Conservation (phyloP, 2,113 vertebrate species). For the Eulemur rufifrons region DNA sequence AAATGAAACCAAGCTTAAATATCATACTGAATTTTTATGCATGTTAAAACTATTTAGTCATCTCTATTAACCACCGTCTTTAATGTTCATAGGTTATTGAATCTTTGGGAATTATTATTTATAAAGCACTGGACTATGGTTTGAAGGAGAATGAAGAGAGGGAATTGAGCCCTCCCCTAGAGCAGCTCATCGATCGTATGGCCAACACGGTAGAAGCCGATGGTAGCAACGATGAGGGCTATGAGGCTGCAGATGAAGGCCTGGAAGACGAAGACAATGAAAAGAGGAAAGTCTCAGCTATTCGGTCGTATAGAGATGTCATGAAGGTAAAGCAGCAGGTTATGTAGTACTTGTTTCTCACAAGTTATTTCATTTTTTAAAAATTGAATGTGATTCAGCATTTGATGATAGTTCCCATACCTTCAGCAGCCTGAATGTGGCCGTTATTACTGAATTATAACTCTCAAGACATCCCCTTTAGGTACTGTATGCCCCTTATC, state of each 20-base stretch:
- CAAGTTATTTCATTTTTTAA: neutral
- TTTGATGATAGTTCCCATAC: neutral
- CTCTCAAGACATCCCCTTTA: neutral
- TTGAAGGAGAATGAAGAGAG: constrained; percentile 97
- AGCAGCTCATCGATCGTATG: constrained; percentile 97
- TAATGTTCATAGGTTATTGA: constrained; percentile 90
- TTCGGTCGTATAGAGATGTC: constrained; percentile 92
- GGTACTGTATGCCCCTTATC: neutral
- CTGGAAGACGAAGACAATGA: constrained; percentile 87
- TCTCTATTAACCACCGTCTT: constrained; percentile 11
- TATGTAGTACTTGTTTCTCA: neutral
- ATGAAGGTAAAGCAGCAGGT: constrained; percentile 89
- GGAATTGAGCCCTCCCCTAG: constrained; percentile 95
- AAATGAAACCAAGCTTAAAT: neutral
- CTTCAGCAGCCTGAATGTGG: neutral
- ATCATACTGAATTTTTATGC: neutral
- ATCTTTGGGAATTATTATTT: constrained; percentile 97
- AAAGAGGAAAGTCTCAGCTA: constrained; percentile 77
- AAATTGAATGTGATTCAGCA: neutral
- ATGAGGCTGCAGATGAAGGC: constrained; percentile 95
- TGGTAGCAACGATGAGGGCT: constrained; percentile 94
- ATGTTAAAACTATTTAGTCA: neutral
- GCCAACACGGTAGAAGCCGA: constrained; percentile 91
- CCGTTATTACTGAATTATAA: neutral
- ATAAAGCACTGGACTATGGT: constrained; percentile 98